phyloP scores from a whole-genome alignment of 2,797 vertebrate genomes.

The Eulemur coronatus region DNA sequence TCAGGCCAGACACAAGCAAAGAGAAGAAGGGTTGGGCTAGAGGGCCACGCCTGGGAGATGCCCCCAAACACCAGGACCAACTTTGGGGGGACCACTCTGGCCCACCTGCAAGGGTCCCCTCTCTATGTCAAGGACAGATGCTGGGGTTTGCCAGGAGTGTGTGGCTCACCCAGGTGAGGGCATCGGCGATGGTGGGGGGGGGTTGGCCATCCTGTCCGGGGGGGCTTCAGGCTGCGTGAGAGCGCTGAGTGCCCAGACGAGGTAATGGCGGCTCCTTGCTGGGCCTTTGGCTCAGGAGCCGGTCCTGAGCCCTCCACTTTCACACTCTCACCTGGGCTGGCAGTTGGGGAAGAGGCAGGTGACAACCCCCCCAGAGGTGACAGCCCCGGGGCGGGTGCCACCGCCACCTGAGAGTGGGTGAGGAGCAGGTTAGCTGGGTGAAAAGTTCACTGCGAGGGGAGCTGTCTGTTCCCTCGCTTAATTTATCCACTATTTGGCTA shows the following conservation, averaged over 20 bases:
- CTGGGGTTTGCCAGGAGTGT: rapidly evolving
- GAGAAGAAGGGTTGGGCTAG: not conserved
- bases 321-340: slow-evolving; percentile 29
- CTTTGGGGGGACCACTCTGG: not conserved
- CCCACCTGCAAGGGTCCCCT: not conserved
- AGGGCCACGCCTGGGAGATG: not conserved
- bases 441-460: slow-evolving; percentile 90
- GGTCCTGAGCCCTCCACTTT: not conserved
- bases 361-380: slow-evolving; percentile 60
- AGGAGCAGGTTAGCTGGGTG: slow-evolving; percentile 89
- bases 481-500: slow-evolving; percentile 99
- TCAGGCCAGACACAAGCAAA: not conserved
- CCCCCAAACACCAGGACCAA: not conserved
- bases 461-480: slow-evolving; percentile 90
- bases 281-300: not conserved
- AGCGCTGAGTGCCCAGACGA: not conserved
- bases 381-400: slow-evolving; percentile 61
- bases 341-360: slow-evolving; percentile 50
- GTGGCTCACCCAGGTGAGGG: not conserved
- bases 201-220: too few species aligned
- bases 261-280: rapidly evolving
- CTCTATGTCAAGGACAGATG: not conserved
- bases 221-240: not conserved
- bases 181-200: rapidly evolving
- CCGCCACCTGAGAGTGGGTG: slow-evolving; percentile 90